Conservation (phyloP, 2,113 vertebrate species). For the Scopus umbretta region DNA sequence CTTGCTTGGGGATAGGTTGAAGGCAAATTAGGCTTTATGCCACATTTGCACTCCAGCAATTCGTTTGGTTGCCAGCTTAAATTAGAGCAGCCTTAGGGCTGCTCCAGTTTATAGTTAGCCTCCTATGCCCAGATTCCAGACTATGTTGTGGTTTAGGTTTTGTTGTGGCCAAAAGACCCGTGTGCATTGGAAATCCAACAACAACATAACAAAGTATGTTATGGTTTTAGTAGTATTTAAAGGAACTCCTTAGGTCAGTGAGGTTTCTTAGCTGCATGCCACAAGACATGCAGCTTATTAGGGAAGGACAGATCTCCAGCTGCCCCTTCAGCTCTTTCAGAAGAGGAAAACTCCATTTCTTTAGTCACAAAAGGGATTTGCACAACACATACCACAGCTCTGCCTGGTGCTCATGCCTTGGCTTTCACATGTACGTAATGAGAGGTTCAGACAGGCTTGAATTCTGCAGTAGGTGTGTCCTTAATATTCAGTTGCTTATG, state of each 20-base stretch:
- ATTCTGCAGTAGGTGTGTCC: conserved; percentile 50
- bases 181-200: neutral
- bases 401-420: neutral
- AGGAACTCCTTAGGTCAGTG: neutral
- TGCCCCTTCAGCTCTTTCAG: neutral
- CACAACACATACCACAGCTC: neutral
- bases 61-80: neutral
- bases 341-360: neutral
- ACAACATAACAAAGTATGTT: neutral
- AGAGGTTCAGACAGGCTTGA: neutral
- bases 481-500: conserved; percentile 53
- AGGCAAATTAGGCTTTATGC: neutral
- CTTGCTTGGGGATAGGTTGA: neutral
- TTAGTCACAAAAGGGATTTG: neutral
- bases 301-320: neutral
- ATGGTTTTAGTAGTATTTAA: neutral
- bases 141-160: neutral
- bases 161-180: neutral
- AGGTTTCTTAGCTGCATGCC: neutral
- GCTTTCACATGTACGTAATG: neutral
- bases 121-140: neutral
- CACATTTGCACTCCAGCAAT: neutral
- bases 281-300: neutral
- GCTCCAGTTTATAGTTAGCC: neutral
- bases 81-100: neutral